phyloP scores from a whole-genome alignment of 92 coral and sea anemone genomes.

The Metridium senile region DNA sequence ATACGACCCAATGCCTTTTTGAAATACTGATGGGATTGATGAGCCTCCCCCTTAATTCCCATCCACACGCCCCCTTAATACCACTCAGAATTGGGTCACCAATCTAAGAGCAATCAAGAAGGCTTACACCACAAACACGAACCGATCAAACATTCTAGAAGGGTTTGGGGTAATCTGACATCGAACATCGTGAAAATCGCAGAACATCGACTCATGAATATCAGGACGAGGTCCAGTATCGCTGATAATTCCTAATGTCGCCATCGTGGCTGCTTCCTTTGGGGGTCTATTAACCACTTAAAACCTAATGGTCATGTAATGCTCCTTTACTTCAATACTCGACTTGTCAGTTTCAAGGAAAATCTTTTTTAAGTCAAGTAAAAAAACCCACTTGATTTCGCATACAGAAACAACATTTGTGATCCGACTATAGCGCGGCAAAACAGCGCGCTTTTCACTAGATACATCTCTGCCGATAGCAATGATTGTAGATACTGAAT shows the following conservation, averaged over 20 bases:
- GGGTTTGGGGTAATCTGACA: slow-evolving; percentile 22
- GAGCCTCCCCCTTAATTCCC: not conserved
- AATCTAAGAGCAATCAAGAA: not conserved
- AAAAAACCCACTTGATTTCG: not conserved
- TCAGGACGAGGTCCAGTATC: slow-evolving; percentile 2
- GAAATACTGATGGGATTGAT: not conserved
- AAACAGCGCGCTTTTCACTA: not conserved
- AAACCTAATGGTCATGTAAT: not conserved
- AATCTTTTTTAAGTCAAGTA: not conserved
- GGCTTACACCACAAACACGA: not conserved
- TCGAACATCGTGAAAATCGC: slow-evolving; percentile 10
- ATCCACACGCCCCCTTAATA: not conserved
- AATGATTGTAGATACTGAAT: no score
- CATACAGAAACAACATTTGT: not conserved
- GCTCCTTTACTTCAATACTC: slow-evolving; percentile 5
- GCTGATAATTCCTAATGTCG: slow-evolving; percentile 18
- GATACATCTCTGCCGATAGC: not conserved
- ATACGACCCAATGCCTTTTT: not conserved
- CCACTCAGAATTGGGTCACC: not conserved
- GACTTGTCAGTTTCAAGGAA: not conserved
- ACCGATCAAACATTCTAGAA: not conserved
- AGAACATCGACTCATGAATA: not conserved
- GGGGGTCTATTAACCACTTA: slow-evolving; percentile 33
- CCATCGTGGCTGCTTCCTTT: slow-evolving; percentile 33
- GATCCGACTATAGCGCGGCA: not conserved